These are phyloP conservation scores for Rhingia campestris DNA, from an alignment of 2,888 invertebrate species.

Conservation along the genomic window DNA sequence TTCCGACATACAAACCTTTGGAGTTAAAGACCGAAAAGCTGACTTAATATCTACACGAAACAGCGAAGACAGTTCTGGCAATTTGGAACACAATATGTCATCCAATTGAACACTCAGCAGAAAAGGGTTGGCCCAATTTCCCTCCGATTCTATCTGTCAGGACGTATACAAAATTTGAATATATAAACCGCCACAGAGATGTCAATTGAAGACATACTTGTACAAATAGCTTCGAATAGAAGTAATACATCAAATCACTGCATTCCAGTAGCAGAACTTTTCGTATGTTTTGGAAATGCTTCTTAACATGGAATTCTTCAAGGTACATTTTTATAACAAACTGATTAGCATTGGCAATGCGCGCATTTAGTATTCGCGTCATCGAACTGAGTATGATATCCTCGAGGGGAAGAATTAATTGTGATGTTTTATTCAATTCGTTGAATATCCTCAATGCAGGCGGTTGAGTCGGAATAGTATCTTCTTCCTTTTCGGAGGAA, in stretches of 20 bases:
- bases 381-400: slow-evolving; percentile 82
- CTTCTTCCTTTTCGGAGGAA: slow-evolving; percentile 47
- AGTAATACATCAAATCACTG: slow-evolving; percentile 84
- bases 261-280: slow-evolving; percentile 84
- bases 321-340: slow-evolving; percentile 83
- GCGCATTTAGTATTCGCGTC: slow-evolving; percentile 81
- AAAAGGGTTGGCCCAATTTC: slow-evolving; percentile 83
- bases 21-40: slow-evolving; percentile 75
- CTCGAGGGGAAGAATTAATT: slow-evolving; percentile 80
- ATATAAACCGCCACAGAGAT: neutral
- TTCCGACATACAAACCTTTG: slow-evolving; percentile 73
- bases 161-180: neutral
- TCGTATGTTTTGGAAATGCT: slow-evolving; percentile 83
- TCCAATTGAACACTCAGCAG: slow-evolving; percentile 83
- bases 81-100: slow-evolving; percentile 83
- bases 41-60: slow-evolving; percentile 78
- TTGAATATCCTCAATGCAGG: slow-evolving; percentile 74
- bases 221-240: slow-evolving; percentile 83
- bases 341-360: slow-evolving; percentile 82
- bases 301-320: slow-evolving; percentile 83
- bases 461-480: slow-evolving; percentile 23
- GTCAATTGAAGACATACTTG: slow-evolving; percentile 79
- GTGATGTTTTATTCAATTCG: slow-evolving; percentile 48
- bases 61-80: slow-evolving; percentile 79
- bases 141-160: slow-evolving; percentile 82